Evolutionary conservation across 2,113 vertebrate genomes (phyloP).

Genomic region (Solenodon paradoxus): DNA sequence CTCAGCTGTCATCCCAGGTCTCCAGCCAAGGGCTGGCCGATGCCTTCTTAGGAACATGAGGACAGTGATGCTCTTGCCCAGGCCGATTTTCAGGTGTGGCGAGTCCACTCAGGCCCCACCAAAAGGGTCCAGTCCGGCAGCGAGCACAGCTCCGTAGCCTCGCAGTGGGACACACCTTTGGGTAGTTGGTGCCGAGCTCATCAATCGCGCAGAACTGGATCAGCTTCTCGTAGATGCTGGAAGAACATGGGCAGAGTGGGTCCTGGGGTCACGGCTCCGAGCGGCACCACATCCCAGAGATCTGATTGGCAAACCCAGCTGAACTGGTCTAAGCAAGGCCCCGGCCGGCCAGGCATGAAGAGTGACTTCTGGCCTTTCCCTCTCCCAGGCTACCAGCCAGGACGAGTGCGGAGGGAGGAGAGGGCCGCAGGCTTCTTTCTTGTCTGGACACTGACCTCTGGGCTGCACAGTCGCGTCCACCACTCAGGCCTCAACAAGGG

Average conservation of each 20-base stretch:
- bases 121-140: too few relatives aligned
- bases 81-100: accelerated
- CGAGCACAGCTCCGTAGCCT: background rate
- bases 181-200: constrained; percentile 98
- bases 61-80: accelerated
- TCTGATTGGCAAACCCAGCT: too few relatives aligned
- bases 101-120: background rate
- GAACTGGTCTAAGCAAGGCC: background rate
- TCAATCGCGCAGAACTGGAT: constrained; percentile 98
- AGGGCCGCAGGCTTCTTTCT: background rate
- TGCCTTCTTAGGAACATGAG: background rate
- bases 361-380: background rate
- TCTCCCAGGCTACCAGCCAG: background rate
- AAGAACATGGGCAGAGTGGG: constrained; percentile 46
- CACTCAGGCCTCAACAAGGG: background rate
- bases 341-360: background rate
- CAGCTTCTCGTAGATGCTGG: constrained; percentile 98
- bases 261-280: accelerated
- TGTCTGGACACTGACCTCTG: background rate
- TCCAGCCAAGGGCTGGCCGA: background rate
- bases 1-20: background rate
- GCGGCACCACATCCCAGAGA: too few relatives aligned
- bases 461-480: background rate
- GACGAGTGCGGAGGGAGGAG: too few relatives aligned
- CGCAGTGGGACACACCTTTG: constrained; percentile 84